Conservation (phyloP, 1,140 invertebrate species). For the Ceratina japonica region DNA sequence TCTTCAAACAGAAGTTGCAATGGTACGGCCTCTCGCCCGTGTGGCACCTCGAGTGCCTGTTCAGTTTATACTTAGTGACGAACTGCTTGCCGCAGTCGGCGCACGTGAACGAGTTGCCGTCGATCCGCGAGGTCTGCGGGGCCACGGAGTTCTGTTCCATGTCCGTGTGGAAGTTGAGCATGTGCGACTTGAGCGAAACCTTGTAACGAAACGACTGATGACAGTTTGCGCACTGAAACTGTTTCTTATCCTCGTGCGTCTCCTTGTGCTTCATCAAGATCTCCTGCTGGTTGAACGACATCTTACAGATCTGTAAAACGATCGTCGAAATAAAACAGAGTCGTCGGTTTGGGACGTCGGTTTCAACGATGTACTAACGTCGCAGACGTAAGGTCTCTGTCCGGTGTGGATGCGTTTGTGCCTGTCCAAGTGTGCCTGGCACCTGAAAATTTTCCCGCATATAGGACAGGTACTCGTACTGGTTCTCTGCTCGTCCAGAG, state of each 20-base stretch:
- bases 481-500: conserved; percentile 41
- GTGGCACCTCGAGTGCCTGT: conserved; percentile 77
- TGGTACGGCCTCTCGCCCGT: conserved; percentile 80
- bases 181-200: conserved; percentile 76
- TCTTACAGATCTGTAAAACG: conserved; percentile 79
- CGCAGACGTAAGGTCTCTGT: conserved; percentile 72
- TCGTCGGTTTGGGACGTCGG: too few species aligned
- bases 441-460: conserved; percentile 74
- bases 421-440: conserved; percentile 74
- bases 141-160: conserved; percentile 48
- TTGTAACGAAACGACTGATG: conserved; percentile 78
- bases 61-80: conserved; percentile 78
- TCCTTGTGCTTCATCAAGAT: conserved; percentile 81
- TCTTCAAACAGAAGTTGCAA: conserved; percentile 79
- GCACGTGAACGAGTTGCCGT: conserved; percentile 64
- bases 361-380: conserved; percentile 67
- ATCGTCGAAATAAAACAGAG: background rate
- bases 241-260: conserved; percentile 79
- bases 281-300: conserved; percentile 82
- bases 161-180: conserved; percentile 73
- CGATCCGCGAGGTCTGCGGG: conserved; percentile 46
- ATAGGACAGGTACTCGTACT: conserved; percentile 68
- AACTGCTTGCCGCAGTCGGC: conserved; percentile 78
- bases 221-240: conserved; percentile 81
- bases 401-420: conserved; percentile 76